These are phyloP conservation scores for Lycopodina hypogea DNA, from an alignment of 37 sponge, comb jelly and placozoan genomes.

Conservation along the genomic window DNA sequence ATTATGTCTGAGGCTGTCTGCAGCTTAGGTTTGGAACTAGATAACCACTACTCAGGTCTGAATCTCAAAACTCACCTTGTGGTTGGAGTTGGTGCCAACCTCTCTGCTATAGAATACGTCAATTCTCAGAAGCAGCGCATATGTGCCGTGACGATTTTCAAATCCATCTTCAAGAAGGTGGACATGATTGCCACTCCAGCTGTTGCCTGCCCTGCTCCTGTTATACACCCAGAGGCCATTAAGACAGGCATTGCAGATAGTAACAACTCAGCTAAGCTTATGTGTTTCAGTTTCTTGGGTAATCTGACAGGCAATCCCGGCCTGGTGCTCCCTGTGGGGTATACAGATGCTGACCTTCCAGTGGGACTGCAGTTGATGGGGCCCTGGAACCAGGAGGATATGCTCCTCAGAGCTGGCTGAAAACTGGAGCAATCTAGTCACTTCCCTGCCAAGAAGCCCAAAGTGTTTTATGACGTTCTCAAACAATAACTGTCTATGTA, in stretches of 20 bases:
- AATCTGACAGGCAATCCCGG: conserved; percentile 75
- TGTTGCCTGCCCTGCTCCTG: conserved; percentile 49
- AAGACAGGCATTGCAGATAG: conserved; percentile 37
- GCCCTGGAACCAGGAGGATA: conserved; percentile 79
- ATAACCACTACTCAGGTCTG: conserved; percentile 53
- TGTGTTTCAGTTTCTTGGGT: conserved; percentile 55
- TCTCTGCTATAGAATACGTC: conserved; percentile 48
- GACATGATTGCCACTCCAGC: conserved; percentile 69
- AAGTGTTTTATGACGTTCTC: conserved; percentile 47
- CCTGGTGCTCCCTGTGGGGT: conserved; percentile 70
- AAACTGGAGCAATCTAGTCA: conserved; percentile 58
- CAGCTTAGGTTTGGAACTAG: conserved; percentile 32
- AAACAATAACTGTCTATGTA: too few species aligned
- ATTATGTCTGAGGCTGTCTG: conserved; percentile 59
- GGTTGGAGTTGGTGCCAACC: not conserved
- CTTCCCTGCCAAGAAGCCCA: conserved; percentile 31
- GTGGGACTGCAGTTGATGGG: conserved; percentile 84
- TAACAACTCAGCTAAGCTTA: conserved; percentile 17
- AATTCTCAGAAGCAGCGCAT: conserved; percentile 77
- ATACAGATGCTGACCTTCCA: conserved; percentile 66
- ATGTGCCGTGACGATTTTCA: conserved; percentile 45
- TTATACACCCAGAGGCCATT: conserved; percentile 36
- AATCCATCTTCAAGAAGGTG: conserved; percentile 42
- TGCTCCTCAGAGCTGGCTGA: conserved; percentile 66
- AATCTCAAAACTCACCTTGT: conserved; percentile 59